Base-by-base conservation (phyloP, 2,113 vertebrate species). In the Amphiprion percula region DNA sequence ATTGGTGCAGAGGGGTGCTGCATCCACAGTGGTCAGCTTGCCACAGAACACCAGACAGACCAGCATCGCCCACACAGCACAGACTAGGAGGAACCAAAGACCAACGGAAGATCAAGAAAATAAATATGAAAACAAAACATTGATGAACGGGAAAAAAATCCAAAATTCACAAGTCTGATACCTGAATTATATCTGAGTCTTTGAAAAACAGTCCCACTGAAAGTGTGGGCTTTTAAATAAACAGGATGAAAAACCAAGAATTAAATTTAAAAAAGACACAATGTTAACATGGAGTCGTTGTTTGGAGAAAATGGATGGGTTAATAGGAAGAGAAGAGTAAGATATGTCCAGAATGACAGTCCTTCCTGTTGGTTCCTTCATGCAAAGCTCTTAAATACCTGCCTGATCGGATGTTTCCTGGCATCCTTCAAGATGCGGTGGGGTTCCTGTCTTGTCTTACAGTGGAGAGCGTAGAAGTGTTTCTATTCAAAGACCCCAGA, bases 1-100 rank as follows among this genome's bases (percentile, higher is more conserved):
- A 1, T 90, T 90, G 15, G 67, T 54, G 54, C 94, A 94, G 64
- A 90, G n/a, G 17, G 94, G 88, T 10, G 83, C 88, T 1, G 88
- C 71, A 2, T 33, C 56, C 8, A 87, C 73, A 0, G 10, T 11
- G 37, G 37, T 47, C n/a, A 82, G 83, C 6, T 53, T 47, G 9
- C 62, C 67, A 46, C 84, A 73, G 10, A 88, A 5, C 28, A 95
- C 67, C 59, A 86, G 37, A 52, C 54, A 60, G 21, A 87, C 60
- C 59, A 72, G 5, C 73, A 68, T 21, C 66, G 83, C 2, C 82
- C 78, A 88, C 30, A 75, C 61, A 2, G 19, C 39, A 24, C 41
- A 86, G 19, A 44, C 82, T 82, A 24, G 56, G 12, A 52, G 10
- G 23, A n/a, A 39, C 16, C 24, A 60, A 14, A 63, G 53, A 66